Evolutionary conservation across 2,797 vertebrate species (phyloP).

Genomic region (Heteromormyrus szaboi): DNA sequence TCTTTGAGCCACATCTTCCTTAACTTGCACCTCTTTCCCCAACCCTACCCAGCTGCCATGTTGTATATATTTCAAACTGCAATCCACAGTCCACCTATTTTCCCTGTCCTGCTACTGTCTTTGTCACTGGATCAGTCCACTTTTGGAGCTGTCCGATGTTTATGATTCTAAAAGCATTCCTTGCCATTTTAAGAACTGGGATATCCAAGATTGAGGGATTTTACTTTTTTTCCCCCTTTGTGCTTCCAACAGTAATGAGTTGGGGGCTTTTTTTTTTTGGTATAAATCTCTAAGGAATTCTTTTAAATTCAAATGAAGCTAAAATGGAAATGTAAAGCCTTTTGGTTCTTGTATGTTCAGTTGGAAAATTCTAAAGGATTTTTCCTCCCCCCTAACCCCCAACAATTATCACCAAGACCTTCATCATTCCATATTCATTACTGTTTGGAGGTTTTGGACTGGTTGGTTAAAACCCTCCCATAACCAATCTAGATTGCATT

Average conservation of each 20-base stretch:
- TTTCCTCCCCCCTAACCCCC: background rate
- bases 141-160: conserved; percentile 66
- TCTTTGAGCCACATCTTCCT: conserved; percentile 95
- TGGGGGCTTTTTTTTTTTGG: conserved; percentile 34
- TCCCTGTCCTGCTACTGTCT: conserved; percentile 45
- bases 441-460: conserved; percentile 59
- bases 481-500: conserved; percentile 75
- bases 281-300: conserved; percentile 60
- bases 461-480: conserved; percentile 67
- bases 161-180: conserved; percentile 82
- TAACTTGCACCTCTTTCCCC: conserved; percentile 83
- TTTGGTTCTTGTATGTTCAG: conserved; percentile 69
- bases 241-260: conserved; percentile 39
- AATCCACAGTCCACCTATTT: conserved; percentile 67
- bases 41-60: conserved; percentile 74
- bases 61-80: conserved; percentile 90
- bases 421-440: conserved; percentile 46
- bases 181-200: conserved; percentile 65
- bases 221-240: conserved; percentile 29
- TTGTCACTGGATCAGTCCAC: conserved; percentile 70
- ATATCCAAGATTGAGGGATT: conserved; percentile 39
- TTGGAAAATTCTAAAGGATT: conserved; percentile 74
- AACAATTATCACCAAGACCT: conserved; percentile 46
- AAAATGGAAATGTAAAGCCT: conserved; percentile 63
- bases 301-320: conserved; percentile 68